Evolutionary conservation across 2,888 invertebrate genomes (phyloP).

Genomic region (Euzophera pinguis): DNA sequence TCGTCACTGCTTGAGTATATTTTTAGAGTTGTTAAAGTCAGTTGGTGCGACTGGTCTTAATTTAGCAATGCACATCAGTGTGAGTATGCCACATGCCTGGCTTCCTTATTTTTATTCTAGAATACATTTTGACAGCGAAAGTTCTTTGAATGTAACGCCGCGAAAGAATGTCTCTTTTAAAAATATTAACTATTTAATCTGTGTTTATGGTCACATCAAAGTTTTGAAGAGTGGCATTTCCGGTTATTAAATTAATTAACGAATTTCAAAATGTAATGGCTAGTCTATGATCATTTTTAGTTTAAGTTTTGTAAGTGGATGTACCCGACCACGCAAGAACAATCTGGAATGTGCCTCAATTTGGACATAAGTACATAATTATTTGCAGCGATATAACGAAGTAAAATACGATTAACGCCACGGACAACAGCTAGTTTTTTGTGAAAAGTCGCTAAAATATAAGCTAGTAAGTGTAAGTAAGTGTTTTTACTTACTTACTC

Average conservation of each 20-base stretch:
- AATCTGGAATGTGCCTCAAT: too few species aligned
- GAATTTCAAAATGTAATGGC: conserved; percentile 8
- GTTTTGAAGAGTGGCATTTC: conserved; percentile 14
- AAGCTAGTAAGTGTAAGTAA: too few species aligned
- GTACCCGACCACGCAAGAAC: too few species aligned
- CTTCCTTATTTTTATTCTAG: conserved; percentile 61
- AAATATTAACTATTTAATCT: neutral
- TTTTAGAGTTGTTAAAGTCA: conserved; percentile 74
- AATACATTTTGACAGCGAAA: conserved; percentile 29
- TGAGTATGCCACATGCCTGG: conserved; percentile 60
- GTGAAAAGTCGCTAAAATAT: too few species aligned
- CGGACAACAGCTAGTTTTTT: too few species aligned
- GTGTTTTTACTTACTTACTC: too few species aligned
- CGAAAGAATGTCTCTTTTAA: conserved; percentile 7
- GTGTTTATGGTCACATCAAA: conserved; percentile 9
- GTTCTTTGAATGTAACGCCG: conserved; percentile 25
- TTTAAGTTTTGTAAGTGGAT: too few species aligned
- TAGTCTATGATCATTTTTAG: too few species aligned
- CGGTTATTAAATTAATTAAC: conserved; percentile 1
- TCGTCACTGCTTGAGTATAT: conserved; percentile 64
- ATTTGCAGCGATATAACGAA: too few species aligned
- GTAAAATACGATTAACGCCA: too few species aligned
- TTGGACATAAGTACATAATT: too few species aligned
- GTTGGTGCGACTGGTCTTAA: conserved; percentile 71
- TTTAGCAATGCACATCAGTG: conserved; percentile 68